Evolutionary conservation across 2,888 invertebrate genomes (phyloP), one percentile per base, ranked within the genome.

Genomic region (Drosophila anomalata): DNA sequence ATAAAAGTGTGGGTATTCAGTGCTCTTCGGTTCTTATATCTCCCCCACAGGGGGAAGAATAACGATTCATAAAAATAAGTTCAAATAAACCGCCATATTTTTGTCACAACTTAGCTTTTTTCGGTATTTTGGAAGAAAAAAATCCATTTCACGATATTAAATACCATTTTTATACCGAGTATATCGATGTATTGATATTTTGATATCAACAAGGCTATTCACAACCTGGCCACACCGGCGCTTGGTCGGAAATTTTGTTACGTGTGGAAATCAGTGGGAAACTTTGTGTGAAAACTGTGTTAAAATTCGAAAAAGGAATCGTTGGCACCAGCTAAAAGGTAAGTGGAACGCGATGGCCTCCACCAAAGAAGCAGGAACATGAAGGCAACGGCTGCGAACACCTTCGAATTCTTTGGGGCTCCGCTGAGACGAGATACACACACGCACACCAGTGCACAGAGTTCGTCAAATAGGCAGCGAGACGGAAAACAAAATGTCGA

Each of bases 401-500:
- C 41, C 20, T 4, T 17, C 33, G n/a, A 59, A 41, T 51, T 62
- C 48, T 63, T 50, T 50, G 79, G 72, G 75, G 83, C 84, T 83
- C 77, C 77, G 77, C 73, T 77, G 71, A 78, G 66, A 70, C 83
- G 83, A 73, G 63, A 75, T 65, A 66, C 63, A 68, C 62, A 74
- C 68, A 62, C 63, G 39, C 51, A 36, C 68, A 67, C 57, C 56
- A 36, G 36, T 52, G 58, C 53, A 26, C 54, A 22, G 54, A 57
- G 20, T 78, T 75, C 72, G 79, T 81, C 68, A 74, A 82, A 79
- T 77, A 74, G 73, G 80, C 77, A 80, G 78, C 78, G 78, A 84
- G 79, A 79, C 77, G 75, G 82, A 85, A 89, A 87, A 87, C 87
- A 87, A 87, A 87, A 87, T 87, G 87, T 87, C 87, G 87, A 87